Conservation (phyloP, 2,113 vertebrate species). For the Loxodonta africana region DNA sequence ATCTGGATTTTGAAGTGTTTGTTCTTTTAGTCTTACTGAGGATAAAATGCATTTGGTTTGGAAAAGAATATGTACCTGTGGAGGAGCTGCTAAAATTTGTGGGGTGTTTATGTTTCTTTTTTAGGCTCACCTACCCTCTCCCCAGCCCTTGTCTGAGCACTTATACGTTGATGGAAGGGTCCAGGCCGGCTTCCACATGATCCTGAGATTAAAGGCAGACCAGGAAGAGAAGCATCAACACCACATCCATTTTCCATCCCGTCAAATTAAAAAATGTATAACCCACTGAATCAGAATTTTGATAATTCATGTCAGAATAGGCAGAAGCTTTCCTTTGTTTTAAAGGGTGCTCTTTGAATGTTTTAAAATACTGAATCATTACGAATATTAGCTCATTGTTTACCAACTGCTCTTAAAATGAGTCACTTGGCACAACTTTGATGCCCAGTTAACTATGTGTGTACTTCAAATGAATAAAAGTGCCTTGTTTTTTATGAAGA, state of each 20-base stretch:
- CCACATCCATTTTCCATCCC: neutral
- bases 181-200: neutral
- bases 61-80: neutral
- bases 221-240: neutral
- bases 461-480: constrained; percentile 34
- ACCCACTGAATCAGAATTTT: neutral
- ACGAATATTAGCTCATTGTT: neutral
- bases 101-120: neutral
- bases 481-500: neutral
- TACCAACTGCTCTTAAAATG: neutral
- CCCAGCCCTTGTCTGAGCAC: neutral
- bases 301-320: constrained; percentile 22
- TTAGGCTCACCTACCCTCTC: neutral
- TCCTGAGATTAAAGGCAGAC: neutral
- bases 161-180: neutral
- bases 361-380: constrained; percentile 36
- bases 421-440: neutral
- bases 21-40: neutral
- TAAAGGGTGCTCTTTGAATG: neutral
- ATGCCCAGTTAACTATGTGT: neutral
- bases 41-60: constrained; percentile 5
- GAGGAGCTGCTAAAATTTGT: neutral
- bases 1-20: neutral
- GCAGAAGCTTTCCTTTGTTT: neutral
- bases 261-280: neutral